Base-by-base conservation (phyloP, 2,797 vertebrate species). In the Paguma larvata region DNA sequence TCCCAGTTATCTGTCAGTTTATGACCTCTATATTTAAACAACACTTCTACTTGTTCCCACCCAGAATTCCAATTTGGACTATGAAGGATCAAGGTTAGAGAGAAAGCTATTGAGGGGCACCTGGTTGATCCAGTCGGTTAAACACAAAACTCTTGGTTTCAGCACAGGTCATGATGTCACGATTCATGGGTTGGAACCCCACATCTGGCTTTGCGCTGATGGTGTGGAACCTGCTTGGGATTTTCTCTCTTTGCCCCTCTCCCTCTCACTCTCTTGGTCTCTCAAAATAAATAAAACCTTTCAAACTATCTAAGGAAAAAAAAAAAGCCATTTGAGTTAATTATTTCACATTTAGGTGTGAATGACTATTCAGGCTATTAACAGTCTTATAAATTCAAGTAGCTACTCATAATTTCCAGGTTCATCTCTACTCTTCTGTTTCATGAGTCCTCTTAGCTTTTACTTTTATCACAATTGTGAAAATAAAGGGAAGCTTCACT, bases 321-420 rank as follows among this genome's bases (percentile, higher is more conserved):
- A 53, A 16, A 62, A 79, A 91, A 67, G 10, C 59, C 79, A 83
- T 18, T 73, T 25, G 75, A 65, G 27, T 78, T 48, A 91, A 85
- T 82, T 85, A 68, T 77, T 75, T 63, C 44, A 75, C 38, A 85
- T 70, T 88, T 88, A 70, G 15, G 23, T 32, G 77, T 88, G 6
- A 82, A 34, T 77, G 44, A 79, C 80, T 78, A 73, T 94, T 38
- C 46, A 93, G 30, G 19, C 21, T 88, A 90, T 46, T 82, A 84
- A 75, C 7, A 19, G 1, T 41, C 6, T 63, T 18, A 6, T 62
- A 91, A 68, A 32, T 46, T 82, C 30, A 41, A 44, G 46, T 6
- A 65, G 67, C 27, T 88, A 73, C 6, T 88, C 10, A 32, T 48
- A 32, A 91, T 91, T 70, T 85, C 65, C 53, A 51, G 32, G 48